Conservation (phyloP, 2,113 vertebrate genomes). For the Chroicocephalus ridibundus region DNA sequence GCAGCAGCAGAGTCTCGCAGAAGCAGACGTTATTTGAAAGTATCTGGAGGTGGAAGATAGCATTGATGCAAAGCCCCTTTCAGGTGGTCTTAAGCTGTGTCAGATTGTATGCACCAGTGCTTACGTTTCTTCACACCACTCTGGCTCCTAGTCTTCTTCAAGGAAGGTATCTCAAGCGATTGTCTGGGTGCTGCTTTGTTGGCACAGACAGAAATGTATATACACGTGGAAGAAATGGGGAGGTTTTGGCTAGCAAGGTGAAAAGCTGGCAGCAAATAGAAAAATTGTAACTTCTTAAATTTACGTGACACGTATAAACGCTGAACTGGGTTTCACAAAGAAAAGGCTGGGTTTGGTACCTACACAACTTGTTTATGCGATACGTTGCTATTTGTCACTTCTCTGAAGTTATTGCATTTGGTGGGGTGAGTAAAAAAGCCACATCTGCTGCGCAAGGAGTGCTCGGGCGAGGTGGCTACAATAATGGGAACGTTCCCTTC, state of each 20-base stretch:
- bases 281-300: background rate
- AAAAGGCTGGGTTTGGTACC: background rate
- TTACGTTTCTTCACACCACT: fast-evolving
- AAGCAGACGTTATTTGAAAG: background rate
- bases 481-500: background rate
- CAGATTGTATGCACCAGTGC: background rate
- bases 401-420: background rate
- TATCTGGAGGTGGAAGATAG: background rate
- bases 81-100: background rate
- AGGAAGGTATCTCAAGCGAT: background rate
- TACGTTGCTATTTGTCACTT: background rate
- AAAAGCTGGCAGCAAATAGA: background rate
- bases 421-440: background rate
- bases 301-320: background rate
- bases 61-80: background rate
- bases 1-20: background rate
- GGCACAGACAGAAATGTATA: background rate
- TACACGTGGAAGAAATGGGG: background rate
- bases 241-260: background rate
- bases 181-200: background rate
- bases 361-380: background rate
- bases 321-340: background rate
- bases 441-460: background rate
- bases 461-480: background rate
- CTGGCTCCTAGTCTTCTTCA: background rate